phyloP scores from a whole-genome alignment of 2,888 invertebrate genomes.

The Marasmarcha lunaedactyla region DNA sequence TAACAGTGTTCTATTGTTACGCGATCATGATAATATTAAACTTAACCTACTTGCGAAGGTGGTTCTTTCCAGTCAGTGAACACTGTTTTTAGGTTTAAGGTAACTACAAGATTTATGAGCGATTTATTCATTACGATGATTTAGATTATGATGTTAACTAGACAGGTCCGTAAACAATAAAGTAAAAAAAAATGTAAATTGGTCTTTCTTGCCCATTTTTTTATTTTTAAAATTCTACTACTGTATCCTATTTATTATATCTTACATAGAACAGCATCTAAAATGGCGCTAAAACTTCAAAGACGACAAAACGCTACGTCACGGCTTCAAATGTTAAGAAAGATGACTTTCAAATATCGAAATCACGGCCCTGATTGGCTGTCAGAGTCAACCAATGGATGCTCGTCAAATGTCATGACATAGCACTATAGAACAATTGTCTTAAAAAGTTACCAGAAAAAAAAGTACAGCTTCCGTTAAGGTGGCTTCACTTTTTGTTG shows the following conservation, averaged over 20 bases:
- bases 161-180: background rate
- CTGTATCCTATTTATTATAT: background rate
- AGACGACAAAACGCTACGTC: conserved; percentile 28
- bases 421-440: conserved; percentile 54
- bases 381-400: conserved; percentile 62
- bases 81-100: background rate
- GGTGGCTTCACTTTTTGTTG: conserved; percentile 41
- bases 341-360: conserved; percentile 61
- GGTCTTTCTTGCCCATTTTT: background rate
- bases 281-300: conserved; percentile 2
- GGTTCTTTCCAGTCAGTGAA: background rate
- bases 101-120: background rate
- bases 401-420: conserved; percentile 66
- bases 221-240: background rate
- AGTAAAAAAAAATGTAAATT: too few relatives aligned
- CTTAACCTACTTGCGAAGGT: too few relatives aligned
- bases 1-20: too few relatives aligned
- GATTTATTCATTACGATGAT: background rate
- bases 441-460: conserved; percentile 26
- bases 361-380: conserved; percentile 57
- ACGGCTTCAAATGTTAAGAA: conserved; percentile 58
- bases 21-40: too few relatives aligned
- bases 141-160: conserved; percentile 1
- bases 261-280: conserved; percentile 2
- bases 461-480: conserved; percentile 60